phyloP scores from a whole-genome alignment of 2,113 vertebrate species.

The Aix galericulata region DNA sequence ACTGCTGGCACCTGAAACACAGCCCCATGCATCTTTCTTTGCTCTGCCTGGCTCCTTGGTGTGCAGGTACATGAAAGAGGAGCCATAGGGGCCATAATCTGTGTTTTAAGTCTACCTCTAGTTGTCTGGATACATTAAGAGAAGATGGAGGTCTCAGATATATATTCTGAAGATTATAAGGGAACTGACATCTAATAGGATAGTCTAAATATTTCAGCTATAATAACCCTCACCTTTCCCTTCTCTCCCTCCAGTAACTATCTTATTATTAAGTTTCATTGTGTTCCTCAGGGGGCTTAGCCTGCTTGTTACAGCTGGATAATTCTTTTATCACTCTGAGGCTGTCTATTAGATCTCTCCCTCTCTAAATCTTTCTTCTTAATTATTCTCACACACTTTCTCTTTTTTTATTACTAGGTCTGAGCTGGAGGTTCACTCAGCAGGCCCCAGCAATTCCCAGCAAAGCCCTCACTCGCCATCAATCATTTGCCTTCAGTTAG shows the following conservation, averaged over 20 bases:
- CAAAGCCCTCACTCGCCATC: not conserved
- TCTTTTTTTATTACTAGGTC: not conserved
- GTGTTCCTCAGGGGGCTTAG: not conserved
- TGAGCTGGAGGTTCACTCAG: not conserved
- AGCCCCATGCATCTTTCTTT: no score
- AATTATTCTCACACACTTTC: not conserved
- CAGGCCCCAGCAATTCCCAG: not conserved
- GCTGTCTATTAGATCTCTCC: not conserved
- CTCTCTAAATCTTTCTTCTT: constrained; percentile 21
- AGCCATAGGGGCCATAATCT: not conserved
- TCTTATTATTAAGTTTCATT: not conserved
- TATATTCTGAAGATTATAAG: not conserved
- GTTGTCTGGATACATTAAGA: not conserved
- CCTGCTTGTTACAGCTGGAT: not conserved
- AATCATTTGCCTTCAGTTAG: not conserved
- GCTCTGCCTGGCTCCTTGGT: not conserved
- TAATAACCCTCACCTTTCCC: not conserved
- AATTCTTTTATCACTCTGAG: not conserved
- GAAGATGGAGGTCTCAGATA: not conserved
- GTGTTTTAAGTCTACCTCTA: not conserved
- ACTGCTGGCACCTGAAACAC: not conserved
- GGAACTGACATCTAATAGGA: not conserved
- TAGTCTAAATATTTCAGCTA: constrained; percentile 4
- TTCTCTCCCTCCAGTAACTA: not conserved
- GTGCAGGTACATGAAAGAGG: not conserved